Percentiles rank a stretch among this genome's conserved stretches.
Conservation (phyloP, 2,113 vertebrate genomes). For the Scopus umbretta region DNA sequence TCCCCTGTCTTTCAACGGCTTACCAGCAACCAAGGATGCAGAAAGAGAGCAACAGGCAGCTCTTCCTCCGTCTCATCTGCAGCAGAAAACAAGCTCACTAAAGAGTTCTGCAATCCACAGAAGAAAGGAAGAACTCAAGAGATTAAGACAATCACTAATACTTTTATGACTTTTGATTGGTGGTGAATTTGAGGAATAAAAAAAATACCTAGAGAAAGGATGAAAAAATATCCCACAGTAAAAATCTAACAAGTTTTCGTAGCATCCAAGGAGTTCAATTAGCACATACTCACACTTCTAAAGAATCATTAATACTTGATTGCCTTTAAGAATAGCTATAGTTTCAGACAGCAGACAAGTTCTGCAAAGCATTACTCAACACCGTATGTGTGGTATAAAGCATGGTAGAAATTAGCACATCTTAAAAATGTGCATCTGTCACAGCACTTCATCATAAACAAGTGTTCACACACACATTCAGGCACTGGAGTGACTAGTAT, state of each 20-base stretch:
- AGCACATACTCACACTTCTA: neutral
- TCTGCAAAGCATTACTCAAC: neutral
- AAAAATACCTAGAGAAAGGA: neutral
- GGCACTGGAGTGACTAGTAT: neutral
- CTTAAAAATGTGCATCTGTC: neutral
- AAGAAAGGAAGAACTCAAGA: neutral
- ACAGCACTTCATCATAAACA: neutral
- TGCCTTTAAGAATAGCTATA: neutral
- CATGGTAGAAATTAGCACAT: neutral
- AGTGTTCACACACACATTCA: neutral
- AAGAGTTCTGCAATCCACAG: neutral
- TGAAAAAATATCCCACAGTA: neutral
- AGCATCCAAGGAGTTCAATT: neutral
- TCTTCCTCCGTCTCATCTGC: neutral
- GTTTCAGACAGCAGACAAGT: neutral
- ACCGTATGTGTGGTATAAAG: neutral
- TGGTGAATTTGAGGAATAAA: neutral
- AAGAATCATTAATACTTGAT: neutral
- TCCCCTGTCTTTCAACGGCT: neutral
- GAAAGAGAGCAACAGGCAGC: neutral
- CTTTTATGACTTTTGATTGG: neutral
- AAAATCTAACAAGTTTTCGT: neutral
- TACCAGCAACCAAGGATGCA: fast-evolving
- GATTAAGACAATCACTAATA: neutral
- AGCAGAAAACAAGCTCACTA: neutral